phyloP scores from a whole-genome alignment of 1,140 invertebrate genomes.

The Augochlora pura region DNA sequence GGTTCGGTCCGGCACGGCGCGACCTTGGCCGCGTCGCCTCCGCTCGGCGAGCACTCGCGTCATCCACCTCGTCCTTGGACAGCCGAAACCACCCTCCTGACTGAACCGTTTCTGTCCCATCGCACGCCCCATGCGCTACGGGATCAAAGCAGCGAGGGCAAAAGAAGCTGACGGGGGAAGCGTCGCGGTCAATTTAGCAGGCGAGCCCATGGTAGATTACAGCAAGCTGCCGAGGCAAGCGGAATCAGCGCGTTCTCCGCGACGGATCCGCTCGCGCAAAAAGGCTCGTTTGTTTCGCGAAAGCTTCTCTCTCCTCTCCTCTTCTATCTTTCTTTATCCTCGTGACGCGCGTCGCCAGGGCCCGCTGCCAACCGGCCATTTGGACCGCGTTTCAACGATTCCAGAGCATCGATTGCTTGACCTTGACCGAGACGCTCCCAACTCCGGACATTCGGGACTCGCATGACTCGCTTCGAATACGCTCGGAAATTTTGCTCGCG shows the following conservation, averaged over 20 bases:
- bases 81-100: not conserved
- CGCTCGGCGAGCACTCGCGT: conserved; percentile 1
- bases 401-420: conserved; percentile 41
- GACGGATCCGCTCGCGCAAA: not conserved
- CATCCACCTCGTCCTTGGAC: not conserved
- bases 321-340: not conserved
- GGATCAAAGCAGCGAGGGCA: not conserved
- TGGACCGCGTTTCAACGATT: not conserved
- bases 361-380: conserved; percentile 13
- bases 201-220: no score
- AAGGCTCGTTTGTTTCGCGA: not conserved
- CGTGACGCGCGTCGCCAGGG: not conserved
- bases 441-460: conserved; percentile 9
- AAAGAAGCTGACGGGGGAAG: not conserved
- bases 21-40: conserved; percentile 36
- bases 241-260: no score
- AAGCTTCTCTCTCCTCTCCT: no score
- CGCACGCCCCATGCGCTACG: no score
- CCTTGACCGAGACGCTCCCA: conserved; percentile 50
- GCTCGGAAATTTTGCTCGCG: no score
- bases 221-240: no score
- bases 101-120: no score
- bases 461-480: no score
- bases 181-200: no score
- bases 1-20: conserved; percentile 3